Evolutionary conservation across 2,113 vertebrate genomes (phyloP).

Genomic region (Bufo gargarizans): DNA sequence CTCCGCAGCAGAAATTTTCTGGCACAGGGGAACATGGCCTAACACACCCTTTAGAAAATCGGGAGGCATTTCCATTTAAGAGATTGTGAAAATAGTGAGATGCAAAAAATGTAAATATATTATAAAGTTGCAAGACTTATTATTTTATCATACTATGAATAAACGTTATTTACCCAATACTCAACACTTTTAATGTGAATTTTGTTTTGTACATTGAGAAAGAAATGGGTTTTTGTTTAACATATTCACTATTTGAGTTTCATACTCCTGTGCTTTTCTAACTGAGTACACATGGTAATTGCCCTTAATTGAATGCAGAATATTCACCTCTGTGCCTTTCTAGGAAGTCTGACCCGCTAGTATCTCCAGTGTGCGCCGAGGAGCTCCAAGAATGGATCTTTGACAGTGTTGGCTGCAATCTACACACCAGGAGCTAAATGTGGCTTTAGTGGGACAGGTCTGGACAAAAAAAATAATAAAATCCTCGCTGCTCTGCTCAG

Average conservation of each 20-base stretch:
- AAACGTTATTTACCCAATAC: no score
- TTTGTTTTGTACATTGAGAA: not conserved
- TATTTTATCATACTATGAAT: no score
- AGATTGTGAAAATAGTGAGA: no score
- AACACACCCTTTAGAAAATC: no score
- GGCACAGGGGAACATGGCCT: no score
- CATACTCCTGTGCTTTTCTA: not conserved
- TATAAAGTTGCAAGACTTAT: no score
- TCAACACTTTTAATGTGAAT: no score
- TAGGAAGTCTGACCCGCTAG: constrained; percentile 21
- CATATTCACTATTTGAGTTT: not conserved
- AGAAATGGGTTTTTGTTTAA: not conserved
- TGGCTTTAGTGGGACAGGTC: constrained; percentile 13
- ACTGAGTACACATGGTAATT: not conserved
- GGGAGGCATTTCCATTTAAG: no score
- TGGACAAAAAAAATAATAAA: not conserved
- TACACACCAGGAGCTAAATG: constrained; percentile 24
- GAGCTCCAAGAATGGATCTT: constrained; percentile 35
- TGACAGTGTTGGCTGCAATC: constrained; percentile 54
- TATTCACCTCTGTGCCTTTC: constrained; percentile 16
- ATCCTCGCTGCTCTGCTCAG: constrained; percentile 49
- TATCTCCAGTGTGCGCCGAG: constrained; percentile 55
- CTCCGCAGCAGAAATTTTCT: no score
- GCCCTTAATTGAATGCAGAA: constrained; percentile 36
- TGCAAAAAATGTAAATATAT: no score